These are phyloP conservation scores for Sinocyclocheilus anophthalmus DNA, from an alignment of 2,113 vertebrate genomes.

Conservation along the genomic window DNA sequence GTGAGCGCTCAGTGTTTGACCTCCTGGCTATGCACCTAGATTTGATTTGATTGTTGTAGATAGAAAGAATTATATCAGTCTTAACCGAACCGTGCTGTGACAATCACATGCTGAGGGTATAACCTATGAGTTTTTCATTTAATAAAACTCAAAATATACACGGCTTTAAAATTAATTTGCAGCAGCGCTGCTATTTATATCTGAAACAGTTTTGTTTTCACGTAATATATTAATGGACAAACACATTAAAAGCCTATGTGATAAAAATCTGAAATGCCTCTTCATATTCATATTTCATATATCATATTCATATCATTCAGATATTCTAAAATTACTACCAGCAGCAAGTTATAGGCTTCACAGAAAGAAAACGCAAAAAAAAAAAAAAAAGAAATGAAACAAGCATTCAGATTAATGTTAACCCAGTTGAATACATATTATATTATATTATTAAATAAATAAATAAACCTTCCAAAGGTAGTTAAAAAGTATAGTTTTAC, in stretches of 20 bases:
- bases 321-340: too few species aligned
- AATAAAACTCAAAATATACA: not conserved
- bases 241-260: not conserved
- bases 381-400: too few species aligned
- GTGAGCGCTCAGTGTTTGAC: not conserved
- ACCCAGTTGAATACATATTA: not conserved
- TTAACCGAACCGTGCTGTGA: not conserved
- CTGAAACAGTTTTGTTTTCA: not conserved
- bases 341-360: too few species aligned
- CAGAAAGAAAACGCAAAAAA: too few species aligned
- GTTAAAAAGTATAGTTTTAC: too few species aligned
- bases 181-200: not conserved
- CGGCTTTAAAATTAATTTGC: not conserved
- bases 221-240: not conserved
- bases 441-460: too few species aligned
- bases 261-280: not conserved
- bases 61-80: slow-evolving; percentile 25
- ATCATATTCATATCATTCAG: too few species aligned
- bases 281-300: too few species aligned
- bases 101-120: not conserved
- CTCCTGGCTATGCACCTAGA: slow-evolving; percentile 6
- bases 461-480: too few species aligned
- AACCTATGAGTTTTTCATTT: not conserved
- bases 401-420: too few species aligned
- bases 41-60: slow-evolving; percentile 42